Evolutionary conservation across 2,797 vertebrate genomes (phyloP).

Genomic region (Microctenopoma lineatum): DNA sequence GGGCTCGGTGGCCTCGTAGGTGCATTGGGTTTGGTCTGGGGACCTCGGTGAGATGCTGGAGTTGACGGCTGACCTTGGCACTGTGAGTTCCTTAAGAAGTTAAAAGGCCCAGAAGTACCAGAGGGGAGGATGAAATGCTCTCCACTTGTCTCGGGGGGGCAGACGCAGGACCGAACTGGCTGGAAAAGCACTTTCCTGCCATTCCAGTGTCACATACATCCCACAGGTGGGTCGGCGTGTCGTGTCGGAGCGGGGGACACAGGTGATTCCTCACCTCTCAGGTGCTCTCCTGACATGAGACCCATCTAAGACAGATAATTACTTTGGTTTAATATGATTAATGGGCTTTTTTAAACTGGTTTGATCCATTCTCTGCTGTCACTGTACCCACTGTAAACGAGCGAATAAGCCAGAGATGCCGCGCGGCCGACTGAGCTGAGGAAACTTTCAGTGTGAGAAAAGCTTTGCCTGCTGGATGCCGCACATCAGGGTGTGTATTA

Average conservation of each 20-base stretch:
- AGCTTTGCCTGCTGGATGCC: background rate
- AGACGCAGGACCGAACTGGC: conserved; percentile 15
- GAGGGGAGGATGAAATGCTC: conserved; percentile 24
- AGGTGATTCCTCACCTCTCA: background rate
- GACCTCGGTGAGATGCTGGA: conserved; percentile 49
- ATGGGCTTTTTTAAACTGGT: too few relatives aligned
- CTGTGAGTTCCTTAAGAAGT: conserved; percentile 34
- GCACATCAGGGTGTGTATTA: conserved; percentile 9
- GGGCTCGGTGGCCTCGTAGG: conserved; percentile 30
- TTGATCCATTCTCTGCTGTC: too few relatives aligned
- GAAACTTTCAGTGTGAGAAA: background rate
- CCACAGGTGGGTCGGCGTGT: conserved; percentile 4
- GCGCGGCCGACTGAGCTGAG: too few relatives aligned
- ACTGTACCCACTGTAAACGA: too few relatives aligned
- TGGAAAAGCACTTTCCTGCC: conserved; percentile 53
- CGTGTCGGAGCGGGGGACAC: conserved; percentile 14
- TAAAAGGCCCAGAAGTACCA: conserved; percentile 34
- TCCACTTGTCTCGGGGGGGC: conserved; percentile 31
- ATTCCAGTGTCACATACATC: conserved; percentile 23
- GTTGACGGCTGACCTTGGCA: conserved; percentile 54
- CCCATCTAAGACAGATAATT: too few relatives aligned
- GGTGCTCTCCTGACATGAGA: background rate
- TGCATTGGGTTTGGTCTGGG: conserved; percentile 23
- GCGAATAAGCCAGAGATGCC: too few relatives aligned
- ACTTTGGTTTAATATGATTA: too few relatives aligned